These are phyloP conservation scores for Peromyscus melanophrys DNA, from an alignment of 2,797 vertebrate genomes.

Conservation along the genomic window DNA sequence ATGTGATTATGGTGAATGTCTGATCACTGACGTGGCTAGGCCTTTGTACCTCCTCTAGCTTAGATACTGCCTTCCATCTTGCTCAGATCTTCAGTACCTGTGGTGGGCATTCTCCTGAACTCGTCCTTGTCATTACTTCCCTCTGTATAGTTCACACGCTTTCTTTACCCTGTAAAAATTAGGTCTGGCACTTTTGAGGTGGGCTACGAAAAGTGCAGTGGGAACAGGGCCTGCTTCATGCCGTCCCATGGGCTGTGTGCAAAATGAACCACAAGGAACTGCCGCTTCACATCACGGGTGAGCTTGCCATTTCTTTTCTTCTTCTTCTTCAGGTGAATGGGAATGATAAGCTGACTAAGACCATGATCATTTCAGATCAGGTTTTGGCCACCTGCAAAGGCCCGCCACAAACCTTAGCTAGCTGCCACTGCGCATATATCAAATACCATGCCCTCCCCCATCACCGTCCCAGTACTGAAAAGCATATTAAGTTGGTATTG, in stretches of 20 bases:
- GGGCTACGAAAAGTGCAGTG: neutral
- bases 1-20: neutral
- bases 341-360: conserved; percentile 58
- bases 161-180: conserved; percentile 62
- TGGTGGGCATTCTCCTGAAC: conserved; percentile 36
- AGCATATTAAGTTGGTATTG: conserved; percentile 88
- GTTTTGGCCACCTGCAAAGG: conserved; percentile 77
- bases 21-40: neutral
- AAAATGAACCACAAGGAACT: conserved; percentile 37
- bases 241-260: neutral
- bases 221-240: conserved; percentile 26
- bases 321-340: conserved; percentile 64
- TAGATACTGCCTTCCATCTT: conserved; percentile 51
- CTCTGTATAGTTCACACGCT: neutral
- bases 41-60: neutral
- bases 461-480: conserved; percentile 79
- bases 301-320: neutral
- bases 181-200: conserved; percentile 33
- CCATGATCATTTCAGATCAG: conserved; percentile 56
- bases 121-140: neutral
- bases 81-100: conserved; percentile 52
- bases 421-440: conserved; percentile 72
- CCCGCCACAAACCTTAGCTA: conserved; percentile 70
- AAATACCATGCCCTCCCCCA: conserved; percentile 83
- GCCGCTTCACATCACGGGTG: neutral